phyloP scores from a whole-genome alignment of 1,140 invertebrate species.

The Eriosoma lanigerum region DNA sequence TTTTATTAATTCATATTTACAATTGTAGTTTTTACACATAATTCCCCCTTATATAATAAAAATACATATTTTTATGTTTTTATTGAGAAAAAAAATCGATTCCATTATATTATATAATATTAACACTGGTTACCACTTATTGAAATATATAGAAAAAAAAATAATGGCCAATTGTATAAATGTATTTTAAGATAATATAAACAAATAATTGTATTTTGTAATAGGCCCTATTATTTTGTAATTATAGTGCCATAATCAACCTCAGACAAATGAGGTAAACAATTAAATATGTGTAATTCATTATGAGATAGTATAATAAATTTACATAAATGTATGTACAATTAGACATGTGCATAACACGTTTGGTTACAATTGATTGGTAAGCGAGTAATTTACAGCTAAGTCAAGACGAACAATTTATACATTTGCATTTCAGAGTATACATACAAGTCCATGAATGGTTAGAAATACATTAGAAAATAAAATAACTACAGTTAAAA shows the following conservation, averaged over 20 bases:
- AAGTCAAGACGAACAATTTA: too few relatives aligned
- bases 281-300: constrained; percentile 18
- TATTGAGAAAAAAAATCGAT: not conserved
- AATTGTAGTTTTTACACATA: constrained; percentile 5
- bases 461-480: too few relatives aligned
- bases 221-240: constrained; percentile 43
- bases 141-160: too few relatives aligned
- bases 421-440: too few relatives aligned
- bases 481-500: too few relatives aligned
- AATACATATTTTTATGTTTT: not conserved
- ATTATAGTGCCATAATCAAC: constrained; percentile 49
- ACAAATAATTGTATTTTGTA: constrained; percentile 47
- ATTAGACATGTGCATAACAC: not conserved
- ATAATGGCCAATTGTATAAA: constrained; percentile 45
- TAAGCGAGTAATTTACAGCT: not conserved
- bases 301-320: constrained; percentile 25
- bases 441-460: too few relatives aligned
- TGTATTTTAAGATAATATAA: not conserved
- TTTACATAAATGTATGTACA: not conserved
- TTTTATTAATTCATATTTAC: constrained; percentile 1
- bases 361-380: not conserved
- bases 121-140: constrained; percentile 47
- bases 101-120: constrained; percentile 23
- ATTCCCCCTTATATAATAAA: constrained; percentile 8
- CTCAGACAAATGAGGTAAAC: not conserved